These are phyloP conservation scores for Malurus splendens DNA, from an alignment of 2,797 vertebrate genomes.

Conservation along the genomic window DNA sequence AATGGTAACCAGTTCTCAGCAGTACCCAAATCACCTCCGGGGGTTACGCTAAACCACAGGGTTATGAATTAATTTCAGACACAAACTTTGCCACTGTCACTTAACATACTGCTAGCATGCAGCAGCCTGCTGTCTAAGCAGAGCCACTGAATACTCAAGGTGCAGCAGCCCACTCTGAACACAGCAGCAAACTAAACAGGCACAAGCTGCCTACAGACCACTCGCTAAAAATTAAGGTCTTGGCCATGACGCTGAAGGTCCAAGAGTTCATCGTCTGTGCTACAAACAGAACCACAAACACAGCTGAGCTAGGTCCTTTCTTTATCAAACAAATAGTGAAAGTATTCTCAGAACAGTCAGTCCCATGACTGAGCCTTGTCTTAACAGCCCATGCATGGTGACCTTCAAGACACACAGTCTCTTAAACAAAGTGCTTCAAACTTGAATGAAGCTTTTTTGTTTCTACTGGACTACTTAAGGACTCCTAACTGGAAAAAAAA, in stretches of 20 bases:
- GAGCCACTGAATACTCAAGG: neutral
- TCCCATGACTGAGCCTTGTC: conserved; percentile 47
- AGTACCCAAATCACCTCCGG: neutral
- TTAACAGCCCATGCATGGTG: conserved; percentile 46
- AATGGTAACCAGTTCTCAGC: neutral
- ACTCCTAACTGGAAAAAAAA: neutral
- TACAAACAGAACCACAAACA: neutral
- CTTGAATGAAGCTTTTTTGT: conserved; percentile 24
- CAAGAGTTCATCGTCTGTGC: neutral
- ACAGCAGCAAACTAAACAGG: neutral
- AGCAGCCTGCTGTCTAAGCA: neutral
- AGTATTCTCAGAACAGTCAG: conserved; percentile 27
- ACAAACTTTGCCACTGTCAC: neutral
- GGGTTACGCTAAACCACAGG: neutral
- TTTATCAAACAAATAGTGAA: conserved; percentile 37
- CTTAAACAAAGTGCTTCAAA: conserved; percentile 27
- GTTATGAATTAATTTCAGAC: neutral
- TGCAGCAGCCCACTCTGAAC: neutral
- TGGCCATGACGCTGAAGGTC: neutral
- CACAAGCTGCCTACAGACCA: neutral
- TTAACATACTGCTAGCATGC: neutral
- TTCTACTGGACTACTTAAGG: neutral
- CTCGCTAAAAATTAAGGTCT: neutral
- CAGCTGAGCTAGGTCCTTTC: conserved; percentile 12
- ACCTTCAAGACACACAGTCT: conserved; percentile 26